Conservation (phyloP, 2,888 invertebrate species). For the Pseudococcus jackbeardsleyi region DNA sequence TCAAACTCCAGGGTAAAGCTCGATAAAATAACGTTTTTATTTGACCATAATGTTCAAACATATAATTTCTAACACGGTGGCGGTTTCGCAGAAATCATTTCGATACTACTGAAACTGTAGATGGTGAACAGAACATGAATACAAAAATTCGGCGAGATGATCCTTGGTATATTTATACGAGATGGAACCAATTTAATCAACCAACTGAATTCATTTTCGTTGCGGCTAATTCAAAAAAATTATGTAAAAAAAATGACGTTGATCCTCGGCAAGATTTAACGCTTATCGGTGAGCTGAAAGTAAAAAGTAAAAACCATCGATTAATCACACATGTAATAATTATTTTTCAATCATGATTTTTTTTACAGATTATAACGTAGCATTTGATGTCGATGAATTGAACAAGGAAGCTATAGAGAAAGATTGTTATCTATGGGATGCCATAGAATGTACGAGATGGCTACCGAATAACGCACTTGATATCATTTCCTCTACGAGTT, state of each 20-base stretch:
- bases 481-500: neutral
- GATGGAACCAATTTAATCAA: conserved; percentile 50
- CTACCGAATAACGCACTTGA: conserved; percentile 72
- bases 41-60: neutral
- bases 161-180: conserved; percentile 55
- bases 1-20: conserved; percentile 23
- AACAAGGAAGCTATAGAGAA: conserved; percentile 83
- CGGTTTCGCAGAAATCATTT: conserved; percentile 20
- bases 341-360: neutral
- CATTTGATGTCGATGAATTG: conserved; percentile 81
- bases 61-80: neutral
- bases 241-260: neutral
- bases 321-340: neutral
- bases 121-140: neutral
- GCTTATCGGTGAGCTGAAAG: conserved; percentile 53
- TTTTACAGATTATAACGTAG: conserved; percentile 80
- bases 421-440: conserved; percentile 84
- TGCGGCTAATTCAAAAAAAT: conserved; percentile 12
- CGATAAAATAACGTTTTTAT: neutral
- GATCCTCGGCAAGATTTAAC: conserved; percentile 54
- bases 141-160: neutral
- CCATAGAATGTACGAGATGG: conserved; percentile 87
- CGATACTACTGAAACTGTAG: neutral
- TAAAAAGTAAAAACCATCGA: neutral
- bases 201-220: conserved; percentile 56